Evolutionary conservation across 2,797 vertebrate genomes (phyloP), one percentile per base, ranked within the genome.

Genomic region (Xenopus petersii): DNA sequence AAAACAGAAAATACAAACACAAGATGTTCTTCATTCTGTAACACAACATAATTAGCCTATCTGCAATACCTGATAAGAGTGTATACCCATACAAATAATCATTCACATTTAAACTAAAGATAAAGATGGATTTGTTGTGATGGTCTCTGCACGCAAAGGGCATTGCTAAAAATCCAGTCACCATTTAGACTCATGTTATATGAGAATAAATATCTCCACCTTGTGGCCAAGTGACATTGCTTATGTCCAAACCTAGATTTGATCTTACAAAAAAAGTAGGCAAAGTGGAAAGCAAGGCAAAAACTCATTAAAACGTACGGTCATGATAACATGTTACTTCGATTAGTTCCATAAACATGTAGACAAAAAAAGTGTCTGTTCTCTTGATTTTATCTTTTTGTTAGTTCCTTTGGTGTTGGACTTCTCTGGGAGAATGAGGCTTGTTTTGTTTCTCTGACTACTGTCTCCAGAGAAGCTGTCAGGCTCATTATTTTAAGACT

Each of bases 371-470:
- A 30, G 9, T 51, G 10, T 51, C 9, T 55, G 12, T 56, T 17
- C 13, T 56, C 16, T 4, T 64, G 88, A 90, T 75, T 90, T 88
- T 79, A 90, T 89, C 80, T 94, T 93, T 80, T 80, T 91, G 79
- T 93, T 86, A 3, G 89, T 85, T 7, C 82, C 87, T 71, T 84
- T 83, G 60, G 63, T 82, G 15, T 87, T 86, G 7, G 80, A 72
- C 81, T 92, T 89, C 81, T 93, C 91, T 55, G 90, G 87, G 68
- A 91, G 77, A 65, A 90, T 84, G 59, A 93, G 82, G 59, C 82
- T 86, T 70, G 92, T 84, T 74, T 89, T 93, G 81, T 84, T 87
- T 80, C 84, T 90, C 0, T 86, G 84, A 64, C 84, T 89, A 2
- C 71, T 73, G 8, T 81, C 81, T 62, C 72, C 67, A 33, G 81